Evolutionary conservation across 2,113 vertebrate species (phyloP).

Genomic region (Turnix velox): DNA sequence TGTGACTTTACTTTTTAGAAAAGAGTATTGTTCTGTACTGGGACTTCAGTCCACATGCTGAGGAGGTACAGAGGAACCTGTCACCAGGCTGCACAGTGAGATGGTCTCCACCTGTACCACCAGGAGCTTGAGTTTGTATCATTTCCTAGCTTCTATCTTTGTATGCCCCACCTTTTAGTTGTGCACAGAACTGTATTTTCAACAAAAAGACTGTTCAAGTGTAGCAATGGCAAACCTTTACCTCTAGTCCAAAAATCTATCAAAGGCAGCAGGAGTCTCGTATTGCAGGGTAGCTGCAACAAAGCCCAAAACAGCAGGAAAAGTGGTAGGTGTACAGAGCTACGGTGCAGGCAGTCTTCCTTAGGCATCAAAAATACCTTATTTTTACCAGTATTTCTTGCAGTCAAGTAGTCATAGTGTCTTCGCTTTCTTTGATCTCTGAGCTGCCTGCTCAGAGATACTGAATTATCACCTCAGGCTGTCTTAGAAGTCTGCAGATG

Average conservation of each 20-base stretch:
- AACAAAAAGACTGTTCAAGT: neutral
- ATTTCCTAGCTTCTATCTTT: neutral
- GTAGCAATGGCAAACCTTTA: neutral
- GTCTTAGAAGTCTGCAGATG: slow-evolving; percentile 25
- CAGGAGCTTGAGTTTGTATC: neutral
- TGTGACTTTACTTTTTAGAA: neutral
- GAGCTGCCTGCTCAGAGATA: slow-evolving; percentile 22
- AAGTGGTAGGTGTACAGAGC: neutral
- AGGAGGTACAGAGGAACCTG: neutral
- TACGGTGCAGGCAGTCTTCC: neutral
- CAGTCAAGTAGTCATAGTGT: neutral
- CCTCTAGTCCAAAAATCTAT: neutral
- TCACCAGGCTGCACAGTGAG: rapidly evolving
- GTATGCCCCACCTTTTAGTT: neutral
- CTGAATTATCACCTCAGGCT: slow-evolving; percentile 34
- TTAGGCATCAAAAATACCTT: neutral
- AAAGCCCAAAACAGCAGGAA: neutral
- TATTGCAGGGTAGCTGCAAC: neutral
- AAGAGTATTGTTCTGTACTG: neutral
- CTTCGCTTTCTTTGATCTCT: slow-evolving; percentile 40
- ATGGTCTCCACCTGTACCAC: neutral
- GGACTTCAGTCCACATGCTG: neutral
- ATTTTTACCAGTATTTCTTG: slow-evolving; percentile 27
- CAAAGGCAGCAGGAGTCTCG: neutral
- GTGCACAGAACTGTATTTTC: neutral